Conservation (phyloP, 2,113 vertebrate species). For the Hystrix brachyura region DNA sequence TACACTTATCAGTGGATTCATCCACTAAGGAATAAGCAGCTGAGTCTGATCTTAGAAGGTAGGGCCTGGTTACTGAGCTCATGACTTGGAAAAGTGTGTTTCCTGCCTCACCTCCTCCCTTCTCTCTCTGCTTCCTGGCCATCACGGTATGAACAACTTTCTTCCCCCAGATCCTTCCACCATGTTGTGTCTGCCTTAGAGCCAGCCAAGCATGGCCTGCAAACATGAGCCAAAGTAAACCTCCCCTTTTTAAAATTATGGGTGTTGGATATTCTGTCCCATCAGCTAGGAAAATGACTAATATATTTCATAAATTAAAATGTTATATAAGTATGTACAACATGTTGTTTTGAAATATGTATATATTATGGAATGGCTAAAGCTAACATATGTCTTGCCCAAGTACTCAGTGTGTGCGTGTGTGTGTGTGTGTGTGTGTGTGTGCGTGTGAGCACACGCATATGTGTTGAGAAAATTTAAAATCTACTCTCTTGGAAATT, state of each 20-base stretch:
- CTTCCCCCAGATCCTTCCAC: not conserved
- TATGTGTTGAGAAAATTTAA: not conserved
- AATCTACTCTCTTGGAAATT: not conserved
- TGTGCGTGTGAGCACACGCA: no score
- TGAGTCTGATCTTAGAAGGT: not conserved
- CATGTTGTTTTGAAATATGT: not conserved
- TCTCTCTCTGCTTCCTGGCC: not conserved
- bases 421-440: not conserved
- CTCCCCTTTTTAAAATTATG: not conserved
- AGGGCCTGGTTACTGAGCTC: not conserved
- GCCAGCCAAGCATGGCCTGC: not conserved
- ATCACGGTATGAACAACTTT: not conserved
- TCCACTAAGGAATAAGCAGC: not conserved
- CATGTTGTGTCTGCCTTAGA: not conserved
- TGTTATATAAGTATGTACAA: not conserved
- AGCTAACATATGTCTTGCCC: not conserved
- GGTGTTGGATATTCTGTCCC: not conserved
- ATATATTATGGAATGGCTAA: not conserved
- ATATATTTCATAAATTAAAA: not conserved
- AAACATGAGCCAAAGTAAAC: not conserved
- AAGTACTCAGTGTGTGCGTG: not conserved
- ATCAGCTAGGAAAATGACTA: not conserved
- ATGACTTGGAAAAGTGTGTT: not conserved
- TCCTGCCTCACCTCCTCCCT: not conserved
- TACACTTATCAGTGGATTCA: not conserved